These are phyloP conservation scores for Lathronympha strigana DNA, from an alignment of 2,888 invertebrate species.

Conservation along the genomic window DNA sequence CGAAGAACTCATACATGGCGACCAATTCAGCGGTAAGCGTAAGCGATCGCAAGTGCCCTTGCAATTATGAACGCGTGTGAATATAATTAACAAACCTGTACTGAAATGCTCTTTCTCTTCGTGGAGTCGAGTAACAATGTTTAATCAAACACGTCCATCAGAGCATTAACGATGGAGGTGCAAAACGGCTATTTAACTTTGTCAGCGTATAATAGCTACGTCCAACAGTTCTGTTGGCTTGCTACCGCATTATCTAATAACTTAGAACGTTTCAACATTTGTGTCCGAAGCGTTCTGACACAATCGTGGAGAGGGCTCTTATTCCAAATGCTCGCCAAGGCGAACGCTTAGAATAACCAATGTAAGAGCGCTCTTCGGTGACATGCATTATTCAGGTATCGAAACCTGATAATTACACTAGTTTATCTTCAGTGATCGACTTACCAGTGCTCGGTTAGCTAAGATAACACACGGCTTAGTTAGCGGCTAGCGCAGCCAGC, in stretches of 20 bases:
- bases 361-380: not conserved
- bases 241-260: constrained; percentile 21
- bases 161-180: not conserved
- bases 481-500: constrained; percentile 49
- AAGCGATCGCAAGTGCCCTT: too few relatives aligned
- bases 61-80: too few relatives aligned
- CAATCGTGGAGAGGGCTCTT: constrained; percentile 38
- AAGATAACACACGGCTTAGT: constrained; percentile 40
- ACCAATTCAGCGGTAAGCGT: too few relatives aligned
- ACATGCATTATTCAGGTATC: not conserved
- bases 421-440: not conserved
- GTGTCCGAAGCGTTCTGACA: constrained; percentile 40
- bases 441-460: not conserved
- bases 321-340: not conserved
- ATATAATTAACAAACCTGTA: too few relatives aligned
- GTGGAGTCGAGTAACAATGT: too few relatives aligned
- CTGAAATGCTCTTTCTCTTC: too few relatives aligned
- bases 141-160: not conserved
- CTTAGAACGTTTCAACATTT: constrained; percentile 41
- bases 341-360: not conserved
- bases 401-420: not conserved
- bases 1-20: too few relatives aligned
- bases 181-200: constrained; percentile 6
- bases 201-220: not conserved
- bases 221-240: not conserved